phyloP scores from a whole-genome alignment of 1,140 invertebrate species.

The Drosophila triauraria region DNA sequence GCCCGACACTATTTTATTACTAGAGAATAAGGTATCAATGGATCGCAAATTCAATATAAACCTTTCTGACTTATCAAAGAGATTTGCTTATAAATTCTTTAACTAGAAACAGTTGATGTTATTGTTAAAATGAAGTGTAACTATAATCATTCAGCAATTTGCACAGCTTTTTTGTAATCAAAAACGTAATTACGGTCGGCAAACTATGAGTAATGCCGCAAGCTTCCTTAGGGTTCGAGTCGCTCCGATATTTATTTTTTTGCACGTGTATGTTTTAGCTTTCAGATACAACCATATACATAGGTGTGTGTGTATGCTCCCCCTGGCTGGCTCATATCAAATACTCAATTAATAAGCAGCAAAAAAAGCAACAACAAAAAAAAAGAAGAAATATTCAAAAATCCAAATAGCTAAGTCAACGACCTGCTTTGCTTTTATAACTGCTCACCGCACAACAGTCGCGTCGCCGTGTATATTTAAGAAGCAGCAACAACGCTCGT shows the following conservation, averaged over 20 bases:
- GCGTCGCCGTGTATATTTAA: constrained; percentile 48
- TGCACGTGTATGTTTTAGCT: constrained; percentile 23
- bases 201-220: constrained; percentile 36
- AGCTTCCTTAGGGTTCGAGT: constrained; percentile 24
- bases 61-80: not conserved
- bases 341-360: constrained; percentile 85
- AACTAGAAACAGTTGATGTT: not conserved
- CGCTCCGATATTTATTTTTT: constrained; percentile 12
- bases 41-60: not conserved
- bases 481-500: constrained; percentile 50
- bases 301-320: constrained; percentile 10
- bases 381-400: constrained; percentile 55
- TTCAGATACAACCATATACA: constrained; percentile 5
- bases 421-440: constrained; percentile 84
- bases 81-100: not conserved
- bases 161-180: constrained; percentile 14
- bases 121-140: constrained; percentile 7
- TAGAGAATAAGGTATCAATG: not conserved
- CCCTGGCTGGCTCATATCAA: constrained; percentile 67
- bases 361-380: constrained; percentile 50
- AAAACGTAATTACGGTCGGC: constrained; percentile 5
- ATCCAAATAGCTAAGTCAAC: constrained; percentile 79
- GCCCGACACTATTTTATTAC: not conserved
- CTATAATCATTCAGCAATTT: constrained; percentile 5
- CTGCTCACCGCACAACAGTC: constrained; percentile 54